Conservation (phyloP, 1,140 invertebrate species). For the Anoplophora glabripennis region DNA sequence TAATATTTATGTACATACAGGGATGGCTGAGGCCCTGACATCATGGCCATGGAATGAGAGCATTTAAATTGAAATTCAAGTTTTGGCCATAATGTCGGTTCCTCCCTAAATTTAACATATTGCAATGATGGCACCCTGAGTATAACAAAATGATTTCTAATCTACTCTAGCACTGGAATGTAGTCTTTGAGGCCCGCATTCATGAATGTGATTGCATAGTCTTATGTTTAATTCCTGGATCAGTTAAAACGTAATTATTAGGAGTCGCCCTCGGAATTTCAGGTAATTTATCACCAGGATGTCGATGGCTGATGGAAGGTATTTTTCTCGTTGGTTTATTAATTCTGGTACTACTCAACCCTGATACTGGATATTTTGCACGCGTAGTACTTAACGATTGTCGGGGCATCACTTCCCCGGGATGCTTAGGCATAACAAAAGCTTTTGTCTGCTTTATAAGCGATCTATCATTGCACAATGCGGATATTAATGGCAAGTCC, state of each 20-base stretch:
- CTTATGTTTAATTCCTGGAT: constrained; percentile 44
- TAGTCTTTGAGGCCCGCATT: constrained; percentile 10
- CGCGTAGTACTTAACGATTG: constrained; percentile 38
- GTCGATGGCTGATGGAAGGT: constrained; percentile 56
- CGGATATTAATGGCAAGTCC: constrained; percentile 83
- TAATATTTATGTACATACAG: constrained; percentile 40
- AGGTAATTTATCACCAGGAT: constrained; percentile 59
- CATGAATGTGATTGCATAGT: constrained; percentile 45
- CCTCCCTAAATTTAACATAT: constrained; percentile 27
- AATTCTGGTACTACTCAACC: constrained; percentile 58
- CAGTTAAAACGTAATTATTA: constrained; percentile 48
- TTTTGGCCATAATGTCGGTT: constrained; percentile 12
- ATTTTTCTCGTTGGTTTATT: constrained; percentile 57
- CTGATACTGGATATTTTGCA: constrained; percentile 61
- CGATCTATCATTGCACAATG: constrained; percentile 84
- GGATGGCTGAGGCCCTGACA: constrained; percentile 15
- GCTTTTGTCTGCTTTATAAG: constrained; percentile 82
- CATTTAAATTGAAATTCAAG: constrained; percentile 2
- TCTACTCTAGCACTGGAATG: constrained; percentile 30
- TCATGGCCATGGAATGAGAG: constrained; percentile 6
- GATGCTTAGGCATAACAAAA: constrained; percentile 70
- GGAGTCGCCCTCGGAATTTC: constrained; percentile 47
- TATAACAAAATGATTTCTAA: constrained; percentile 32
- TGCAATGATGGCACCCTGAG: constrained; percentile 49
- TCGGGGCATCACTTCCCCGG: constrained; percentile 40